Percentiles rank a stretch among this genome's conserved stretches.
Evolutionary conservation across 2,797 vertebrate species (phyloP).

Genomic region (Otolemur crassicaudatus): DNA sequence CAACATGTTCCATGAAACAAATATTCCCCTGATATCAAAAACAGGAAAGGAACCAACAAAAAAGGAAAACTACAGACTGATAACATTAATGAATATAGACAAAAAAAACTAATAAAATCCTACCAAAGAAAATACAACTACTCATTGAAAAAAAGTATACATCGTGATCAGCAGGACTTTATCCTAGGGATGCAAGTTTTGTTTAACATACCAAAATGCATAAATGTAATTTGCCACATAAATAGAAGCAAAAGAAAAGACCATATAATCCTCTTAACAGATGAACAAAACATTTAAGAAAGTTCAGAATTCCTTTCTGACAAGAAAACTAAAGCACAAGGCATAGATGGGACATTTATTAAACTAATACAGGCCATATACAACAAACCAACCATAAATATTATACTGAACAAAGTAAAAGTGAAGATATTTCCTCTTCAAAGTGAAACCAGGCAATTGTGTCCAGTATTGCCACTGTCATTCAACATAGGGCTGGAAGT

Average conservation of each 20-base stretch:
- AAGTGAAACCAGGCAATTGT: neutral
- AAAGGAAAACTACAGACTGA: neutral
- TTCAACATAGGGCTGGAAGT: neutral
- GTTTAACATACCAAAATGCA: neutral
- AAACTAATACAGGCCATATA: neutral
- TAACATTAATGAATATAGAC: neutral
- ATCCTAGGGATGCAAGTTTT: neutral
- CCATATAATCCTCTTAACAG: neutral
- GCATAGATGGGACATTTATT: too few relatives aligned
- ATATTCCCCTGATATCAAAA: too few relatives aligned
- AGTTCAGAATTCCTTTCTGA: neutral
- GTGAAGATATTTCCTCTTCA: neutral
- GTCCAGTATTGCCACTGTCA: neutral
- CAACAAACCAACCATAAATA: neutral
- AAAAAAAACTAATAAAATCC: neutral
- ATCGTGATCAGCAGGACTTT: neutral
- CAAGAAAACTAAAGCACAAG: too few relatives aligned
- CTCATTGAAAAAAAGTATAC: neutral
- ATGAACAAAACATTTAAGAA: neutral
- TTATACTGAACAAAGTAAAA: neutral
- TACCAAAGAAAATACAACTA: neutral
- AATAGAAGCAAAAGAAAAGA: neutral
- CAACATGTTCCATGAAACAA: neutral
- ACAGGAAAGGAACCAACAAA: neutral
- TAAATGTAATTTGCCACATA: neutral